Evolutionary conservation across 2,888 invertebrate genomes (phyloP), one percentile per base, ranked within the genome.

Genomic region (Arge pagana): DNA sequence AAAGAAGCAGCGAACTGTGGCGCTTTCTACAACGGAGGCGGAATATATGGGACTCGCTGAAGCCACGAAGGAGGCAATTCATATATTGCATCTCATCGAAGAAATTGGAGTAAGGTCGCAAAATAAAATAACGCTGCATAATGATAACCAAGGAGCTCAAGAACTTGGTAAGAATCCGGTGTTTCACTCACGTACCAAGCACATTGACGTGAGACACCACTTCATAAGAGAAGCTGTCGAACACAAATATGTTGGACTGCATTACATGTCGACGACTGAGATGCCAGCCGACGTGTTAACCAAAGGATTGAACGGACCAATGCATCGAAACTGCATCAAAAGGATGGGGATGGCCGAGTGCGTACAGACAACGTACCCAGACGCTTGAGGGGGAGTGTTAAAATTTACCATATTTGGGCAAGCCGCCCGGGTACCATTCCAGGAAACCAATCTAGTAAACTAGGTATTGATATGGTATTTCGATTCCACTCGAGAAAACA

Each of bases 241-340:
- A 15, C 10, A 35, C 2, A 15, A 36, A 15, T 8, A 19, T 13
- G 16, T 55, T 16, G 8, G 36, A 3, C 24, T 55, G 3, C 8
- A 31, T n/a, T 48, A 55, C 10, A 13, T 50, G 16, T 5, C 40
- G 1, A 52, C 52, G 3, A 30, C 49, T 1, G 18, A 23, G 4
- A 52, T 52, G 55, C 24, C 26, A n/a, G 55, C 52, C 8, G 52
- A 55, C 19, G 16, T 53, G 8, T 48, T 55, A 8, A 53, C 55
- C 7, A 50, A 55, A 31, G 21, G 50, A 3, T 19, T 53, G 7
- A 8, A 30, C 16, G 15, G 42, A 13, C 13, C 26, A 24, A 40
- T 26, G 15, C 40, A 40, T 40, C 7, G 16, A 19, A 40, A 40
- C n/a, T n/a, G n/a, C n/a, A n/a, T n/a, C n/a, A n/a, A n/a, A n/a